These are phyloP conservation scores for Tachina lurida DNA, from an alignment of 2,888 invertebrate genomes.

Conservation along the genomic window DNA sequence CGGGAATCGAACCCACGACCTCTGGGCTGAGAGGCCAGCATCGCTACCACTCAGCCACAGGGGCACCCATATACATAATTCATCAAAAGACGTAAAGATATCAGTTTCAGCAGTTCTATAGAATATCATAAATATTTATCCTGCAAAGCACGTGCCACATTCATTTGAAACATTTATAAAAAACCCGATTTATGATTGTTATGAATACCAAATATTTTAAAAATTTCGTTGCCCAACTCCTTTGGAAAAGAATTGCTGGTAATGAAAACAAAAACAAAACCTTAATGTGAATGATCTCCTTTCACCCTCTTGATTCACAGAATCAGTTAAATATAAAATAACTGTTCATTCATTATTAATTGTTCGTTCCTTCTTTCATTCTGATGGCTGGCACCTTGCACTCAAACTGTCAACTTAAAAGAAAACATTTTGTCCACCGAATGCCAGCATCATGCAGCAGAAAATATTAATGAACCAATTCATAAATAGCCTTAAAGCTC, in stretches of 20 bases:
- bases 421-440: constrained; percentile 40
- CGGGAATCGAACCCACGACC: too few species aligned
- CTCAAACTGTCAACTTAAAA: constrained; percentile 64
- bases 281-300: background rate
- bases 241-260: background rate
- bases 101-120: too few species aligned
- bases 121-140: too few species aligned
- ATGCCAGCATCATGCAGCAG: constrained; percentile 11
- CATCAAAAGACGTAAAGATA: too few species aligned
- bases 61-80: too few species aligned
- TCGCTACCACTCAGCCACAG: too few species aligned
- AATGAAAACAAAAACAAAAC: background rate
- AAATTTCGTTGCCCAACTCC: too few species aligned
- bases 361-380: background rate
- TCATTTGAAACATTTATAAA: too few species aligned
- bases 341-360: background rate
- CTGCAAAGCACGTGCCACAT: too few species aligned
- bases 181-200: too few species aligned
- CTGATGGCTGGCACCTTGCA: constrained; percentile 58
- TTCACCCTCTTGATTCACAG: background rate
- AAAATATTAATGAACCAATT: constrained; percentile 51
- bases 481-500: constrained; percentile 64
- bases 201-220: too few species aligned
- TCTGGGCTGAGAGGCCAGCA: too few species aligned
- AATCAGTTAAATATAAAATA: constrained; percentile 14